Conservation (phyloP, 2,797 vertebrate species). For the Muscicapa comitata region DNA sequence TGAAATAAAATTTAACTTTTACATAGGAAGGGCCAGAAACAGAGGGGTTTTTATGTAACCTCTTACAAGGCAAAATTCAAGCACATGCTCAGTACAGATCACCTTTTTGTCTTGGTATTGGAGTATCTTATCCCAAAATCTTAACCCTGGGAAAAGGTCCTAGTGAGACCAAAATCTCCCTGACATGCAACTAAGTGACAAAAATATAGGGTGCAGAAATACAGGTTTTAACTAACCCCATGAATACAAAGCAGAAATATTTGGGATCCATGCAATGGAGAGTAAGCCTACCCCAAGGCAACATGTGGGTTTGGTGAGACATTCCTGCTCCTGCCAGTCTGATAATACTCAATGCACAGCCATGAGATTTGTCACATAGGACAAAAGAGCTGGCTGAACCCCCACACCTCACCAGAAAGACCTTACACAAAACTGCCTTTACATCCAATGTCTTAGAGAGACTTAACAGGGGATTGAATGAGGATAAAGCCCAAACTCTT, state of each 20-base stretch:
- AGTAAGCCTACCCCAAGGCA: neutral
- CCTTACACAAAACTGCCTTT: neutral
- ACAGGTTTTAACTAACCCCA: neutral
- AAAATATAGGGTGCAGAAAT: neutral
- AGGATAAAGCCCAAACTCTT: neutral
- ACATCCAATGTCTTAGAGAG: neutral
- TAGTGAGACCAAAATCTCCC: neutral
- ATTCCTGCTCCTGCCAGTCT: neutral
- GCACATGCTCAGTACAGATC: neutral
- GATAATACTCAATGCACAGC: neutral
- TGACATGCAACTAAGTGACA: neutral
- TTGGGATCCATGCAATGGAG: neutral
- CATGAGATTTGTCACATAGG: neutral
- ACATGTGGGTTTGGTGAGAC: neutral
- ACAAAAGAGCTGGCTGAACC: neutral
- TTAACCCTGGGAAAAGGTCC: neutral
- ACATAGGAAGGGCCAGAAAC: neutral
- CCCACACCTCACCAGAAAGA: neutral
- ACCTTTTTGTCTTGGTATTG: neutral
- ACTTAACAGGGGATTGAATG: neutral
- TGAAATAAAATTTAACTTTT: constrained; percentile 9
- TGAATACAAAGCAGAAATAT: neutral
- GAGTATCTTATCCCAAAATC: neutral
- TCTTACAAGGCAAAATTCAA: neutral
- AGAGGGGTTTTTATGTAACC: neutral